Conservation (phyloP, 2,113 vertebrate species). For the Thamnophis sirtalis region DNA sequence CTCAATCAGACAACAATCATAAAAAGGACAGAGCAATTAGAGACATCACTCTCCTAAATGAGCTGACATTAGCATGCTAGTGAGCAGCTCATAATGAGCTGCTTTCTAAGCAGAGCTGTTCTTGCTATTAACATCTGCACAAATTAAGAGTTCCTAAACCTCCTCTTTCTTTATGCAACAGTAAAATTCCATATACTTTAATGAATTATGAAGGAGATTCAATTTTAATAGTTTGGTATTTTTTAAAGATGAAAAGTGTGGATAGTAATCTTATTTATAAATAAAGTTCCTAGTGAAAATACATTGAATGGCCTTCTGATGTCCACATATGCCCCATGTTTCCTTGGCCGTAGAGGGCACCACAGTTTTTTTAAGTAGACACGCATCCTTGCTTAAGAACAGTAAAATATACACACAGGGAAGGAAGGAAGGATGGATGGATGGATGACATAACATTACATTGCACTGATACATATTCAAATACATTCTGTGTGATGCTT, state of each 20-base stretch:
- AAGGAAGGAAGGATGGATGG: neutral
- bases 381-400: neutral
- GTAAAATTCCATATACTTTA: neutral
- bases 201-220: neutral
- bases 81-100: constrained; percentile 57
- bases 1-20: constrained; percentile 61
- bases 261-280: neutral
- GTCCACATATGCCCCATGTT: neutral
- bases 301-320: neutral
- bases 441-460: neutral
- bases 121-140: constrained; percentile 26
- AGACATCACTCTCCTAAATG: constrained; percentile 56
- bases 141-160: constrained; percentile 9
- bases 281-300: neutral
- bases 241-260: neutral
- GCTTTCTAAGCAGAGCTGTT: constrained; percentile 34
- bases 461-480: neutral
- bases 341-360: neutral
- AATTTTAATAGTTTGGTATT: neutral
- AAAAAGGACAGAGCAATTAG: constrained; percentile 66
- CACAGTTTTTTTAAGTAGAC: neutral
- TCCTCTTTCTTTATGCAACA: neutral
- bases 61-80: constrained; percentile 37
- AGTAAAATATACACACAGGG: neutral
- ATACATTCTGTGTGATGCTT: neutral